Conservation (phyloP, 2,888 invertebrate species). For the Eupithecia subumbrata region DNA sequence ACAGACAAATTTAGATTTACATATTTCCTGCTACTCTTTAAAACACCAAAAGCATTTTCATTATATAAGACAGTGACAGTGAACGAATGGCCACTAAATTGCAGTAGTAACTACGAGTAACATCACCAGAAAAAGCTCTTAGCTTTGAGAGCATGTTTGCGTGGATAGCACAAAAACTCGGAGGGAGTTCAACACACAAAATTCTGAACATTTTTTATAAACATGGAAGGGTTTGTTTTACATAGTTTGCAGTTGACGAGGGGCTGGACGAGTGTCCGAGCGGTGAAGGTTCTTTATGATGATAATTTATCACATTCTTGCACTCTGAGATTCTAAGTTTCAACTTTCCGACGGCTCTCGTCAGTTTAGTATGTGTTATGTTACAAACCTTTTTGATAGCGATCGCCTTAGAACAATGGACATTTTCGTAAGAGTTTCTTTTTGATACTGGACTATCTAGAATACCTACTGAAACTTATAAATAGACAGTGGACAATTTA, state of each 20-base stretch:
- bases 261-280: background rate
- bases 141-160: conserved; percentile 24
- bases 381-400: background rate
- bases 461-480: background rate
- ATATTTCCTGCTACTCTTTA: background rate
- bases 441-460: background rate
- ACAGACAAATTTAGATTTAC: too few species aligned
- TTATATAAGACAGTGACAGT: background rate
- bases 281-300: background rate
- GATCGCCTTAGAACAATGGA: background rate
- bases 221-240: background rate
- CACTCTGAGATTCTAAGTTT: background rate
- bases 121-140: conserved; percentile 22
- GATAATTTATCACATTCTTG: background rate
- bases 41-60: background rate
- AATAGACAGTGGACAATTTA: background rate
- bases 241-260: background rate
- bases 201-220: background rate
- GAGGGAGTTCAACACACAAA: background rate
- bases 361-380: background rate
- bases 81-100: background rate
- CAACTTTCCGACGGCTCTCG: background rate
- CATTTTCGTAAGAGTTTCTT: background rate
- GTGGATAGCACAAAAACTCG: background rate
- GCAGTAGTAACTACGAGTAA: background rate